Conservation (phyloP, 2,797 vertebrate genomes). For the Falco peregrinus region DNA sequence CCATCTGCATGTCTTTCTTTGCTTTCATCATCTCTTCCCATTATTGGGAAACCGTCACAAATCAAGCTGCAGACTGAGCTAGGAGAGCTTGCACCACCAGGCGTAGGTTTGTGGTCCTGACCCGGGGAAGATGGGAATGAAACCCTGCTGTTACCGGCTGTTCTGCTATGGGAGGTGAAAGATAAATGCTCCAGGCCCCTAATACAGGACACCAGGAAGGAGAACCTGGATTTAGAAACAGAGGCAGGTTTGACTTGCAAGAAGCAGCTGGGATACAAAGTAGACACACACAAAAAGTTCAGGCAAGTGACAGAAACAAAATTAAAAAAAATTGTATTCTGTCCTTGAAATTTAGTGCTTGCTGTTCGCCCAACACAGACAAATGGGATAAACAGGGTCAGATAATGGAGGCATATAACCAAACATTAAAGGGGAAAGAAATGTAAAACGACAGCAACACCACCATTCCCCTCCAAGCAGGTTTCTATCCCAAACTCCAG, state of each 20-base stretch:
- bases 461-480: neutral
- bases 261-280: neutral
- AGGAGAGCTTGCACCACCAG: conserved; percentile 1
- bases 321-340: neutral
- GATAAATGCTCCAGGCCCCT: neutral
- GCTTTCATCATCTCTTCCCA: conserved; percentile 66
- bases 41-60: conserved; percentile 55
- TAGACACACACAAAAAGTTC: neutral
- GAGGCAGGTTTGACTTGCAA: neutral
- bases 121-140: rapidly evolving
- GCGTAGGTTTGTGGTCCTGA: neutral
- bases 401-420: neutral
- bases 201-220: neutral
- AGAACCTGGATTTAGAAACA: neutral
- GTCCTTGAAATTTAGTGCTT: neutral
- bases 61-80: neutral
- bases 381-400: neutral
- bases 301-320: neutral
- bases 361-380: neutral
- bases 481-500: neutral
- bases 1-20: conserved; percentile 37
- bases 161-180: neutral
- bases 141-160: neutral
- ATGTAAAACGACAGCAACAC: neutral
- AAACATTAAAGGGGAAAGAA: neutral